Evolutionary conservation across 2,888 invertebrate species (phyloP).

Genomic region (Oegoconia quadripuncta): DNA sequence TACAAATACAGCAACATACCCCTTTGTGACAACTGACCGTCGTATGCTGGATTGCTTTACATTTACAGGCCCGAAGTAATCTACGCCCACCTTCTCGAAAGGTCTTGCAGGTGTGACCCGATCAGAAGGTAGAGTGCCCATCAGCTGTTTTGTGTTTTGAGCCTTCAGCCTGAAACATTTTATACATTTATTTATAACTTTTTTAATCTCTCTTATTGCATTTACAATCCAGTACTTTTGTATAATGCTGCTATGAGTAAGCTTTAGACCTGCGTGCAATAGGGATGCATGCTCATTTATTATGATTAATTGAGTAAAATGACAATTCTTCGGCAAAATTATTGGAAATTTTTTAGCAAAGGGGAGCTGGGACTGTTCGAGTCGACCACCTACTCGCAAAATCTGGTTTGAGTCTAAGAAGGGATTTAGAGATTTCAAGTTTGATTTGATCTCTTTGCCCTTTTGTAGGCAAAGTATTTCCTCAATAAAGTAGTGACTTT

Average conservation of each 20-base stretch:
- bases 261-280: conserved; percentile 9
- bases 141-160: background rate
- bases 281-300: conserved; percentile 9
- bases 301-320: conserved; percentile 9
- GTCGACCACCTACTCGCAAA: background rate
- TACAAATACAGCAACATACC: conserved; percentile 4
- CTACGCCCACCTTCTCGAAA: conserved; percentile 2
- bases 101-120: background rate
- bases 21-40: conserved; percentile 4
- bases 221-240: conserved; percentile 12
- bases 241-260: conserved; percentile 8
- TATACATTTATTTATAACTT: conserved; percentile 1
- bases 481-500: no score
- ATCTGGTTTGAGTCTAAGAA: background rate
- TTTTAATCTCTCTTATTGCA: conserved; percentile 13
- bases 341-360: conserved; percentile 7
- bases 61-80: background rate
- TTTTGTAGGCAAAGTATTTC: background rate
- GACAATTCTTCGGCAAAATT: conserved; percentile 10
- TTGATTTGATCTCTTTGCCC: background rate
- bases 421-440: background rate
- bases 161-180: conserved; percentile 2
- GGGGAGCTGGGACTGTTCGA: background rate
- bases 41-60: conserved; percentile 2
- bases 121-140: conserved; percentile 11